Evolutionary conservation across 2,888 invertebrate genomes (phyloP).

Genomic region (Chorisops tibialis): DNA sequence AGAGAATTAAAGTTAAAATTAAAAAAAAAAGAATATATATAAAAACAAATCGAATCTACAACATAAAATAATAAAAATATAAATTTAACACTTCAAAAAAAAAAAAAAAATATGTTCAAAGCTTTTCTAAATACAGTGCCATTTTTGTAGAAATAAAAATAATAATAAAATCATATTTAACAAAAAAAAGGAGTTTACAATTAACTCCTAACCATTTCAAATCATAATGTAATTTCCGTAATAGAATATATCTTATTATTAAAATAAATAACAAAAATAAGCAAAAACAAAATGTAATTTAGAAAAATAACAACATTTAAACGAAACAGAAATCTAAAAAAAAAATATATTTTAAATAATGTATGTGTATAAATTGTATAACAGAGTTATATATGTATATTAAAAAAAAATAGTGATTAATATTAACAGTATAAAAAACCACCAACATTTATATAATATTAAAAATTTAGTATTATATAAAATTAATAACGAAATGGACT

Average conservation of each 20-base stretch:
- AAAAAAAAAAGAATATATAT: not conserved
- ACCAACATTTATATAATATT: conserved; percentile 15
- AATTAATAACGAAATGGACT: conserved; percentile 1
- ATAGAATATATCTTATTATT: not conserved
- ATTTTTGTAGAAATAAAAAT: not conserved
- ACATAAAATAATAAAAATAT: not conserved
- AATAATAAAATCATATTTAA: not conserved
- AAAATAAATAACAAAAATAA: not conserved
- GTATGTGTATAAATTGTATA: conserved; percentile 9
- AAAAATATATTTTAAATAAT: conserved; percentile 8
- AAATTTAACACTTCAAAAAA: not conserved
- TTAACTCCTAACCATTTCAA: conserved; percentile 2
- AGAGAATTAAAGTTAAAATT: not conserved
- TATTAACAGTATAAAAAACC: conserved; percentile 10
- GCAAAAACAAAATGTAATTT: not conserved
- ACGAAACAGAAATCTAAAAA: not conserved
- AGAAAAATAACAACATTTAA: not conserved
- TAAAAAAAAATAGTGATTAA: not conserved
- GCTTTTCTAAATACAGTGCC: conserved; percentile 12
- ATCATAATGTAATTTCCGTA: conserved; percentile 3
- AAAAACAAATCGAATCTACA: not conserved
- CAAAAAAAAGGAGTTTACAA: not conserved
- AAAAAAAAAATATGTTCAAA: not conserved
- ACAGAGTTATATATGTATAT: conserved; percentile 7
- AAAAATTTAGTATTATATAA: not conserved